These are phyloP conservation scores for Disparrhopalites patrizii DNA, from an alignment of 2,888 invertebrate species.

Conservation along the genomic window DNA sequence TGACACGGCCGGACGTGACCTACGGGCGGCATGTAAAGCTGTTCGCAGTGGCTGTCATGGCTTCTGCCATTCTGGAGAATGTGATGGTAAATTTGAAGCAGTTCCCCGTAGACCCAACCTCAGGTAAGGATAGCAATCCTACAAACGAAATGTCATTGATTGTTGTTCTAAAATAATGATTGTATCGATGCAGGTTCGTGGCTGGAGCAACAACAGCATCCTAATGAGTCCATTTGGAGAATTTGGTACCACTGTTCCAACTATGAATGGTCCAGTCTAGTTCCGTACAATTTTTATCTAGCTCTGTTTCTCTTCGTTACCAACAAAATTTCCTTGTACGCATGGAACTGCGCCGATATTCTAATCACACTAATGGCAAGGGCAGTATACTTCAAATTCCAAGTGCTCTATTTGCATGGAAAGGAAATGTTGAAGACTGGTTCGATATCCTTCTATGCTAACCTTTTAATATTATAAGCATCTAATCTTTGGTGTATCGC, in stretches of 20 bases:
- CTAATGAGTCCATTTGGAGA: neutral
- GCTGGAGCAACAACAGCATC: neutral
- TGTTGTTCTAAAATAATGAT: neutral
- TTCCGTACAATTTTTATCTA: neutral
- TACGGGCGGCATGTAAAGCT: slow-evolving; percentile 5
- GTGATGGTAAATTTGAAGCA: slow-evolving; percentile 13
- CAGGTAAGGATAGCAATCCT: neutral
- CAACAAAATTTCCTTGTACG: slow-evolving; percentile 16
- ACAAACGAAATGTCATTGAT: too few relatives aligned
- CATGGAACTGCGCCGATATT: slow-evolving; percentile 21
- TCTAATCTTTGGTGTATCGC: too few relatives aligned
- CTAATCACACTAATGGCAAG: slow-evolving; percentile 13
- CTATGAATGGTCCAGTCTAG: neutral
- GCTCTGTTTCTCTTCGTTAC: slow-evolving; percentile 9
- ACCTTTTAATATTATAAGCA: too few relatives aligned
- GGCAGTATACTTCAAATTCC: slow-evolving; percentile 18
- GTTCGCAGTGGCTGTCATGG: slow-evolving; percentile 6
- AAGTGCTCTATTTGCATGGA: neutral
- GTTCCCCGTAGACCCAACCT: slow-evolving; percentile 8
- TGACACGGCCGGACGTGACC: neutral
- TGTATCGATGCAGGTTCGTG: too few relatives aligned
- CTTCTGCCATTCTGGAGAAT: slow-evolving; percentile 19
- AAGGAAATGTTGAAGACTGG: neutral
- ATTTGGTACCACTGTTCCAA: slow-evolving; percentile 13
- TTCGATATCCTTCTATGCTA: too few relatives aligned